phyloP scores from a whole-genome alignment of 2,888 invertebrate species.

The Hofmannophila pseudospretella region DNA sequence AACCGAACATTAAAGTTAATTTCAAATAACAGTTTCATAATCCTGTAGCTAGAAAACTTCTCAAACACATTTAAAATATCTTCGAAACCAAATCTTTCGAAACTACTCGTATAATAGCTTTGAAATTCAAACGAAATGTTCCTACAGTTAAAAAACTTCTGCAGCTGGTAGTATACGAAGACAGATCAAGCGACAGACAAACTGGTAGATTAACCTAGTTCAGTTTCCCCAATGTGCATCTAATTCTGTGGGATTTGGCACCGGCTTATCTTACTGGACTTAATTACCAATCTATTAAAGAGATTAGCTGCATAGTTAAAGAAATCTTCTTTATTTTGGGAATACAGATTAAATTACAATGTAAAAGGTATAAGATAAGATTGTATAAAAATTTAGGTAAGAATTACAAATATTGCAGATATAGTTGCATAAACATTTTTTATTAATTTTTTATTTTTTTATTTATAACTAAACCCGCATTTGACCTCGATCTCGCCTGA shows the following conservation, averaged over 20 bases:
- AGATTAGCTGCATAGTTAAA: neutral
- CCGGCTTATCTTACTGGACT: neutral
- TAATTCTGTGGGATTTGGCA: constrained; percentile 20
- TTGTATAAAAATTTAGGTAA: neutral
- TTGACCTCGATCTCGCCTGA: too few species aligned
- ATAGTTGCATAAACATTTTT: too few species aligned
- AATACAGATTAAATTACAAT: neutral
- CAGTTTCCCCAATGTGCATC: constrained; percentile 17
- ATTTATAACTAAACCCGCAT: too few species aligned
- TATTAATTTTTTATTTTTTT: too few species aligned
- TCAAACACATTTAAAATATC: too few species aligned
- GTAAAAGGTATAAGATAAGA: neutral
- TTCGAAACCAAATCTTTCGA: neutral
- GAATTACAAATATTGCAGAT: too few species aligned
- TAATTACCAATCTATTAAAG: neutral
- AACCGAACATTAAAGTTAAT: too few species aligned
- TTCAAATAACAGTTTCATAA: too few species aligned
- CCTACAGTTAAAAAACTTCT: constrained; percentile 1
- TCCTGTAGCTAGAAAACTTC: too few species aligned
- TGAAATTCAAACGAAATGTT: neutral
- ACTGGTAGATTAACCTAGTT: constrained; percentile 40
- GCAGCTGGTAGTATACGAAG: neutral
- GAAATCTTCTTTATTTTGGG: neutral
- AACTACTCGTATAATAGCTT: neutral
- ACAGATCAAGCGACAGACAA: constrained; percentile 27